phyloP scores from a whole-genome alignment of 2,113 vertebrate species.

The Muscicapa adusta region DNA sequence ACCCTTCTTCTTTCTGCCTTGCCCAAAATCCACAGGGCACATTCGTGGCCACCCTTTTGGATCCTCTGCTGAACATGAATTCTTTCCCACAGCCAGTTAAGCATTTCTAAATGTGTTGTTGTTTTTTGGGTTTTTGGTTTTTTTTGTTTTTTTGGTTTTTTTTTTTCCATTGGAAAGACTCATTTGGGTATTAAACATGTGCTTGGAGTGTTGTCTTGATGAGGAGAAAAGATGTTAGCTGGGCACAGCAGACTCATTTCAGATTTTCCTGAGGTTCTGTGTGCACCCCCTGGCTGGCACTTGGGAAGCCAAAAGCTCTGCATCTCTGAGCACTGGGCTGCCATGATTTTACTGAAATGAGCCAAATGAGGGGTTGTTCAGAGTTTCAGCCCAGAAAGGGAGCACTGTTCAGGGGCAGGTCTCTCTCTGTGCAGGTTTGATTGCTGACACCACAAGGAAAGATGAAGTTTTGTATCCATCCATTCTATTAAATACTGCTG shows the following conservation, averaged over 20 bases:
- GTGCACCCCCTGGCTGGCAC: background rate
- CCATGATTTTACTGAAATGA: background rate
- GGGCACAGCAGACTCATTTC: background rate
- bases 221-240: background rate
- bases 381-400: background rate
- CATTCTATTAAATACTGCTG: background rate
- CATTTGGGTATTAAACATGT: background rate
- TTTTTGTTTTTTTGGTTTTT: too few species aligned
- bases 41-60: constrained; percentile 36
- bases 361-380: background rate
- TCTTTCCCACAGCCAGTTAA: constrained; percentile 40
- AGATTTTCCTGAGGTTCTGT: background rate
- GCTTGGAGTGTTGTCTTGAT: background rate
- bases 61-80: background rate
- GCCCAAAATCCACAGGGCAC: constrained; percentile 36
- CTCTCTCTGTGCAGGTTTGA: background rate
- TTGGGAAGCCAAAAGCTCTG: background rate
- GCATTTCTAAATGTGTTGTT: background rate
- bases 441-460: background rate
- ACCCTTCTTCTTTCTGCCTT: background rate
- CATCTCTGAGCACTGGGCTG: fast-evolving
- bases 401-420: background rate
- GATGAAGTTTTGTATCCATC: background rate
- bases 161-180: constrained; percentile 9
- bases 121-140: too few species aligned